phyloP scores from a whole-genome alignment of 2,797 vertebrate genomes.

The Spheniscus humboldti region DNA sequence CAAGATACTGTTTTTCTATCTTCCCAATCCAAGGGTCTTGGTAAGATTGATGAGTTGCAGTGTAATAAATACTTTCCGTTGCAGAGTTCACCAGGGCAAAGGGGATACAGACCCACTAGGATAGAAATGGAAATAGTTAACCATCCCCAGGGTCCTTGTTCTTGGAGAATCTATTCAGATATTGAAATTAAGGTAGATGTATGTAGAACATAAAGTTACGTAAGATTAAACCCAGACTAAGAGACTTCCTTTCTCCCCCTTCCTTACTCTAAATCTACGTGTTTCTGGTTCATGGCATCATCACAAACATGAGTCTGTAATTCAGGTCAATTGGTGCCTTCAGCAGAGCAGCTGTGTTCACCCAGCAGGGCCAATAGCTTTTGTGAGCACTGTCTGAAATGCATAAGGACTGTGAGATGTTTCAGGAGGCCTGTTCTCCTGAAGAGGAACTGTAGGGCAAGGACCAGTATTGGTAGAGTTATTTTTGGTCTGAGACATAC shows the following conservation, averaged over 20 bases:
- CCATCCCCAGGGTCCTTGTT: background rate
- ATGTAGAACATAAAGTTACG: background rate
- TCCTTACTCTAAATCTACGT: background rate
- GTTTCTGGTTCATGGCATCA: background rate
- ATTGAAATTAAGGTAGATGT: background rate
- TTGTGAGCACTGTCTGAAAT: background rate
- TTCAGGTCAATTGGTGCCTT: background rate
- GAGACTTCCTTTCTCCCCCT: background rate
- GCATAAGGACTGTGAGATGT: background rate
- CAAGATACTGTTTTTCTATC: constrained; percentile 65
- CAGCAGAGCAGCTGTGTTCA: background rate
- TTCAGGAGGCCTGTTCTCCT: background rate
- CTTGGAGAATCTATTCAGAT: background rate
- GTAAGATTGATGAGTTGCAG: constrained; percentile 69
- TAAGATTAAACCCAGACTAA: background rate
- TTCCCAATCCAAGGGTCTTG: constrained; percentile 76
- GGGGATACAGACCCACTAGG: constrained; percentile 79
- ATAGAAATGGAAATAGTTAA: background rate
- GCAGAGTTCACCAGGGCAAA: constrained; percentile 79
- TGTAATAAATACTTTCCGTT: constrained; percentile 76
- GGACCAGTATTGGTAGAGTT: background rate
- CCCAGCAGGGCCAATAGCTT: background rate
- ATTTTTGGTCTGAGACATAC: background rate
- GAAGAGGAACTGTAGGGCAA: background rate
- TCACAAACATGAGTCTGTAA: background rate